Conservation (phyloP, 2,113 vertebrate species). For the Albula glossodonta region DNA sequence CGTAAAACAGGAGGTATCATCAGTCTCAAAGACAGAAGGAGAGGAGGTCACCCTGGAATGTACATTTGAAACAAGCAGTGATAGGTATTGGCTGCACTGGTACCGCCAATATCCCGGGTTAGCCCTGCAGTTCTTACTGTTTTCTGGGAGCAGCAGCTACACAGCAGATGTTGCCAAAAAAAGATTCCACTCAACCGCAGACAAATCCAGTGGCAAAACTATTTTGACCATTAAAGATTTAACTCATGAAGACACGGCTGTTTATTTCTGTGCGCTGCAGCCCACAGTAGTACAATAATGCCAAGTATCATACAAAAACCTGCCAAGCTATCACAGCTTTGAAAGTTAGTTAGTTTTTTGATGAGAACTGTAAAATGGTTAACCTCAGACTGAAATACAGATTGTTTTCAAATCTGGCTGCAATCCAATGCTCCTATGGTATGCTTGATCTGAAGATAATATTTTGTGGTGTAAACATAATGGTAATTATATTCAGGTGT, state of each 20-base stretch:
- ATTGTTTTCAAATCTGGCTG: no score
- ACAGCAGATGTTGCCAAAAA: background rate
- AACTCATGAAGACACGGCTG: background rate
- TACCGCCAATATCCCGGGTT: constrained; percentile 17
- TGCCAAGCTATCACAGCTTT: no score
- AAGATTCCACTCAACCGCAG: constrained; percentile 3
- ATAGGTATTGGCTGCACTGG: constrained; percentile 4
- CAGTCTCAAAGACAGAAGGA: background rate
- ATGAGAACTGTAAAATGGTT: no score
- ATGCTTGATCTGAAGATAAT: no score
- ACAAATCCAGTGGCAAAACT: background rate
- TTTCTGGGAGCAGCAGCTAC: background rate
- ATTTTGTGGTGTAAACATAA: no score
- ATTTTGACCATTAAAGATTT: constrained; percentile 1
- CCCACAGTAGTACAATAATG: background rate
- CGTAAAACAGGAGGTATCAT: background rate
- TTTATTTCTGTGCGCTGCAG: constrained; percentile 19
- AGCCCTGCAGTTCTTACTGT: constrained; percentile 20
- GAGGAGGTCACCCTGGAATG: constrained; percentile 11
- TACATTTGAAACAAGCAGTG: background rate
- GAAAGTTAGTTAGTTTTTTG: no score
- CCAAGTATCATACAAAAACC: no score
- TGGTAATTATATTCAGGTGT: no score
- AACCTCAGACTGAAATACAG: no score
- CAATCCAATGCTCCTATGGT: no score